These are phyloP conservation scores for Macrotrachela quadricornifera DNA, from an alignment of 1,140 invertebrate species.

Conservation along the genomic window DNA sequence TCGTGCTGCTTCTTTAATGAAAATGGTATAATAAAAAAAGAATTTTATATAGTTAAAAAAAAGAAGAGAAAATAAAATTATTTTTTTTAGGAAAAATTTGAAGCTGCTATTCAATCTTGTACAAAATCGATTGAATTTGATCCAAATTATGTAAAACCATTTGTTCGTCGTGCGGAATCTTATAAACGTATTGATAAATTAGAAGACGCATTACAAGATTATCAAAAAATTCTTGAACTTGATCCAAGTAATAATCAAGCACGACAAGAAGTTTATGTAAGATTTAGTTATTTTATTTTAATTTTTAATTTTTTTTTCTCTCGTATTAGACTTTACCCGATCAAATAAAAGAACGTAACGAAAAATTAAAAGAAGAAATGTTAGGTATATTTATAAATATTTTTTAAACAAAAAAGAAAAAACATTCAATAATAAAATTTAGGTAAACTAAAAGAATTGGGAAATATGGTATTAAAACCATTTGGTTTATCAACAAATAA, in stretches of 20 bases:
- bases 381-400: slow-evolving; percentile 33
- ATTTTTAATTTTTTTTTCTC: background rate
- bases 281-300: slow-evolving; percentile 24
- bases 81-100: slow-evolving; percentile 40
- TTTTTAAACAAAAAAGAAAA: too few relatives aligned
- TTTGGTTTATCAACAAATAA: slow-evolving; percentile 90
- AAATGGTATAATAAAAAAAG: slow-evolving; percentile 33
- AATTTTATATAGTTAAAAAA: too few relatives aligned
- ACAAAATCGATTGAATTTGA: slow-evolving; percentile 59
- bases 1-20: slow-evolving; percentile 59
- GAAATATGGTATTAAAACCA: slow-evolving; percentile 74
- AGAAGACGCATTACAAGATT: slow-evolving; percentile 70
- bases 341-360: slow-evolving; percentile 64
- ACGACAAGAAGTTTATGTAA: slow-evolving; percentile 31
- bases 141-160: slow-evolving; percentile 56
- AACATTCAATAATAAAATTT: too few relatives aligned
- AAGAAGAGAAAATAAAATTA: slow-evolving; percentile 10
- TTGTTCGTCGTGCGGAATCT: slow-evolving; percentile 50
- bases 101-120: slow-evolving; percentile 43
- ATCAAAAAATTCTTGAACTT: slow-evolving; percentile 56
- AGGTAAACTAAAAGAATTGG: slow-evolving; percentile 70
- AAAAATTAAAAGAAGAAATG: slow-evolving; percentile 87
- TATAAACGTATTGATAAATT: slow-evolving; percentile 63
- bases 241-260: slow-evolving; percentile 51
- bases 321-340: slow-evolving; percentile 44